Conservation (phyloP, 53 echinoderm and acorn worm genomes). For the Luidia sarsii region DNA sequence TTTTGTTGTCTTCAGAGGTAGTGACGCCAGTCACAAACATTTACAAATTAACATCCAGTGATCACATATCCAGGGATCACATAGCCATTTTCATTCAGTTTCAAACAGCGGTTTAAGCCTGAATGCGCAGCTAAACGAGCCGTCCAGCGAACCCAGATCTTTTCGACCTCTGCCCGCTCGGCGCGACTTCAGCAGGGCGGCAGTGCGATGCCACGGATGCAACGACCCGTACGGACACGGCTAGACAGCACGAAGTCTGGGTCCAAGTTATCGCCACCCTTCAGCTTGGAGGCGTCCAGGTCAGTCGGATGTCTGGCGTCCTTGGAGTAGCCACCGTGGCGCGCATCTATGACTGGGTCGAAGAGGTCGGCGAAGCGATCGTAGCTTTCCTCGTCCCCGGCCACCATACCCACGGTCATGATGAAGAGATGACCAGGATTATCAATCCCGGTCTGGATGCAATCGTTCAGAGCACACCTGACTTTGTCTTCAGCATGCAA, state of each 20-base stretch:
- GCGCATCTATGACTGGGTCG: constrained; percentile 70
- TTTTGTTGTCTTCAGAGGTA: too few relatives aligned
- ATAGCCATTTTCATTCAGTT: too few relatives aligned
- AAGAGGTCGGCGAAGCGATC: constrained; percentile 73
- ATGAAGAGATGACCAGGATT: constrained; percentile 88
- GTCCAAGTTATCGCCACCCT: constrained; percentile 69
- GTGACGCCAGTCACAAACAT: too few relatives aligned
- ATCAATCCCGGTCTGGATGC: constrained; percentile 86
- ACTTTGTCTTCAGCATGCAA: constrained; percentile 54
- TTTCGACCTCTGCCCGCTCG: constrained; percentile 73
- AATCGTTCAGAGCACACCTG: constrained; percentile 63
- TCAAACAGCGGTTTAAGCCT: too few relatives aligned
- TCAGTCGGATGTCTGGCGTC: constrained; percentile 72
- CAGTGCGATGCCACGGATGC: constrained; percentile 71
- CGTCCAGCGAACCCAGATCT: constrained; percentile 65
- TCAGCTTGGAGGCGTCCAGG: constrained; percentile 67
- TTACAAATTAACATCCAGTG: too few relatives aligned
- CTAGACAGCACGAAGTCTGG: constrained; percentile 79
- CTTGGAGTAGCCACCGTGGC: constrained; percentile 68
- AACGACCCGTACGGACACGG: constrained; percentile 80
- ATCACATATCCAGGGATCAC: too few relatives aligned
- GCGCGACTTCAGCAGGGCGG: constrained; percentile 77
- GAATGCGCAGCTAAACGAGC: constrained; percentile 76
- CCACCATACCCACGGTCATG: constrained; percentile 83
- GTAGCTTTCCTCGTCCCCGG: constrained; percentile 83